Conservation (phyloP, 1,140 invertebrate genomes). For the Heliconius hermathena region DNA sequence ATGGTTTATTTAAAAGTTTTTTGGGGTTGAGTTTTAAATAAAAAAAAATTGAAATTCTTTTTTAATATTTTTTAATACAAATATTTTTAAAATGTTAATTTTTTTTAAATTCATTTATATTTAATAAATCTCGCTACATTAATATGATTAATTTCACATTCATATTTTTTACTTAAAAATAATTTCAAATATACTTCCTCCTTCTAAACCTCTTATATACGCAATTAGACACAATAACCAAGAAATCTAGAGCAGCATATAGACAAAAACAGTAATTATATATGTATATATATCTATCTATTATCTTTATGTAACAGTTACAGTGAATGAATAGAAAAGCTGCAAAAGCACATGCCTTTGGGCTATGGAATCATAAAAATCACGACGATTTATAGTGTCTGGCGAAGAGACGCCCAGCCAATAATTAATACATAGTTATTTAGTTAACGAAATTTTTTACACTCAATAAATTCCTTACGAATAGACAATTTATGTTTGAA, state of each 20-base stretch:
- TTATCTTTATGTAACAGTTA: not conserved
- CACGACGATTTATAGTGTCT: slow-evolving; percentile 3
- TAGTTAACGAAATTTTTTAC: slow-evolving; percentile 9
- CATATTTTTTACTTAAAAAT: too few relatives aligned
- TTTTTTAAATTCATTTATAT: too few relatives aligned
- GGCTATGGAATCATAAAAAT: slow-evolving; percentile 8
- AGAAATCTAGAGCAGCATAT: not conserved
- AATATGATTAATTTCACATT: too few relatives aligned
- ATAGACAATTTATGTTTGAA: slow-evolving; percentile 15
- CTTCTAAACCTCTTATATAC: not conserved
- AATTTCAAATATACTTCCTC: too few relatives aligned
- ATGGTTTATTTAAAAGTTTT: too few relatives aligned
- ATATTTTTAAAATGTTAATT: too few relatives aligned
- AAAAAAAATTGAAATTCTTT: too few relatives aligned
- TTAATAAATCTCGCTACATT: too few relatives aligned
- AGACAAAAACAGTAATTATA: not conserved
- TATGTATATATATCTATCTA: not conserved
- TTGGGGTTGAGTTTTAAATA: too few relatives aligned
- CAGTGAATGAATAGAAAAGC: slow-evolving; percentile 5
- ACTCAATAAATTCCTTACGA: not conserved
- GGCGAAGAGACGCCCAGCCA: not conserved
- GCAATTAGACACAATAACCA: not conserved
- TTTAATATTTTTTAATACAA: too few relatives aligned
- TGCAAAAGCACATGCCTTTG: not conserved
- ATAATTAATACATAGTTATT: slow-evolving; percentile 1